Conservation (phyloP, 2,888 invertebrate genomes). For the Drosophila hamatofila region DNA sequence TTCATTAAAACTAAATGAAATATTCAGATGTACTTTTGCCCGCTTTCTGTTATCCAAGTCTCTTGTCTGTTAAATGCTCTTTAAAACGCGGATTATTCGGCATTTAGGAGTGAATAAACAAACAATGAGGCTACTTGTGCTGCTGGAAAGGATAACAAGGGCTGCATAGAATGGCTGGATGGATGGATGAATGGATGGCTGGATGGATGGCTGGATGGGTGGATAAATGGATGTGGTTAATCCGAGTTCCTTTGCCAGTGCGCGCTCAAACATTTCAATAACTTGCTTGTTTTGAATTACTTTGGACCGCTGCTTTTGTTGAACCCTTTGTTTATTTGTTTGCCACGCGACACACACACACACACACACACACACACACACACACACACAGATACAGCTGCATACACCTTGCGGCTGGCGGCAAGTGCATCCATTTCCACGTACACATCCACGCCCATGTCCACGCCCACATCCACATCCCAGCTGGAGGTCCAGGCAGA, state of each 20-base stretch:
- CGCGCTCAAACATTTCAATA: slow-evolving; percentile 59
- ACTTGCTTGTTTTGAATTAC: slow-evolving; percentile 76
- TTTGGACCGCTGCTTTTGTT: slow-evolving; percentile 77
- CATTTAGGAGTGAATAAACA: slow-evolving; percentile 61
- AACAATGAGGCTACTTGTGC: slow-evolving; percentile 40
- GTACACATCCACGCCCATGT: not conserved
- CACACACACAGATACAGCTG: slow-evolving; percentile 29
- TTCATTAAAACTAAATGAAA: not conserved
- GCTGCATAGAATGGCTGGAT: slow-evolving; percentile 3
- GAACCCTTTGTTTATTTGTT: slow-evolving; percentile 76
- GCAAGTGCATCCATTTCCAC: slow-evolving; percentile 67
- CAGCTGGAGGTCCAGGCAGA: slow-evolving; percentile 16
- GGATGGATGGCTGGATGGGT: not conserved
- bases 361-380: slow-evolving; percentile 31
- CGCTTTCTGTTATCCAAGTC: not conserved
- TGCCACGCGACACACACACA: slow-evolving; percentile 44
- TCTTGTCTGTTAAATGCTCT: slow-evolving; percentile 10
- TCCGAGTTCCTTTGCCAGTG: slow-evolving; percentile 35
- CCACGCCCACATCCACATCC: not conserved
- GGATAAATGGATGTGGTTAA: slow-evolving; percentile 28
- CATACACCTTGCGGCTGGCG: slow-evolving; percentile 72
- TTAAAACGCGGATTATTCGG: slow-evolving; percentile 43
- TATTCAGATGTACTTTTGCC: not conserved
- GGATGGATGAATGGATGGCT: not conserved
- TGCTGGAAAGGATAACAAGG: slow-evolving; percentile 45